A percentile compares a stretch with the other conserved stretches of the same genome.
Evolutionary conservation across 2,113 vertebrate species (phyloP).

Genomic region (Pterocles orientalis): DNA sequence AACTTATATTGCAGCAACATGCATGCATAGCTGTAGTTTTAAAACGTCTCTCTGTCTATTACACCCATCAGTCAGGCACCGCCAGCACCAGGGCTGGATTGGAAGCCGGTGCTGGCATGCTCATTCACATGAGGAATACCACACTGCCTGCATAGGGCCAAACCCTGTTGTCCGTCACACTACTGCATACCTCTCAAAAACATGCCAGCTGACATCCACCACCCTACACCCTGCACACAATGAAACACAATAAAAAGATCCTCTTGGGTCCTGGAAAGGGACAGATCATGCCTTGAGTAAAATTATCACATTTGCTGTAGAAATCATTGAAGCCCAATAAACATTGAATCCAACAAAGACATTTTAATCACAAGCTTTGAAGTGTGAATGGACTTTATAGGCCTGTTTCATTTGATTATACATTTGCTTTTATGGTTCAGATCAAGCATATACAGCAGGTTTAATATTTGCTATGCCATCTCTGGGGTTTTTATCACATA

Average conservation of each 20-base stretch:
- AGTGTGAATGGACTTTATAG: not conserved
- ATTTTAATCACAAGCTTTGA: not conserved
- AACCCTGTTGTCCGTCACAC: not conserved
- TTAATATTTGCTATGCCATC: not conserved
- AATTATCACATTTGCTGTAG: not conserved
- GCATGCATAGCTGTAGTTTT: not conserved
- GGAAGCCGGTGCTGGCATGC: not conserved
- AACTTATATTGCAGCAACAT: fast-evolving
- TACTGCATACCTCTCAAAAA: not conserved
- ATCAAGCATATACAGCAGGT: conserved; percentile 23
- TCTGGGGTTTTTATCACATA: not conserved
- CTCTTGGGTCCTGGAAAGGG: not conserved
- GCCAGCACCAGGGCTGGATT: not conserved
- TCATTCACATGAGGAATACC: not conserved
- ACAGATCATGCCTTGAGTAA: not conserved
- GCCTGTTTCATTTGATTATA: conserved; percentile 21
- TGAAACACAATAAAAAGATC: not conserved
- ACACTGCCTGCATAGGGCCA: not conserved
- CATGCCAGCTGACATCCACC: not conserved
- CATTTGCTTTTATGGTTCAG: conserved; percentile 41
- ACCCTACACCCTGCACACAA: fast-evolving
- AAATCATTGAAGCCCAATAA: not conserved
- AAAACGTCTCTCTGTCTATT: not conserved
- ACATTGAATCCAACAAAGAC: not conserved
- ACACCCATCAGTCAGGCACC: not conserved